phyloP scores from a whole-genome alignment of 2,113 vertebrate species.

The Mirounga angustirostris region DNA sequence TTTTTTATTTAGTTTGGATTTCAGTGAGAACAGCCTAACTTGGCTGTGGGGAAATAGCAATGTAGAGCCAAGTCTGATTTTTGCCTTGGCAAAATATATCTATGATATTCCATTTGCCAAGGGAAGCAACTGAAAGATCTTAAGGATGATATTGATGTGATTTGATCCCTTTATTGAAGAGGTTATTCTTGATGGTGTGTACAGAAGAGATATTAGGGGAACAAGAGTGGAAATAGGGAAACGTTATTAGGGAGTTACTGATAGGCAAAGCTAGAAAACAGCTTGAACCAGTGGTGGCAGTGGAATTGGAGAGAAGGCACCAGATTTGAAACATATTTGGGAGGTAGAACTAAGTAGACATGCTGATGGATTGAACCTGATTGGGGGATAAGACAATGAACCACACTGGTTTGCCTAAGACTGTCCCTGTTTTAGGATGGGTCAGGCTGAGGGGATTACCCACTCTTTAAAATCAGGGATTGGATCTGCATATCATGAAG shows the following conservation, averaged over 20 bases:
- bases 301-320: neutral
- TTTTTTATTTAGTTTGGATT: conserved; percentile 55
- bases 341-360: neutral
- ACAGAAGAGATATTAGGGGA: neutral
- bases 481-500: neutral
- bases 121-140: conserved; percentile 41
- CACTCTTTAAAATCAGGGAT: neutral
- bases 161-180: conserved; percentile 30
- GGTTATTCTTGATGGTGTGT: neutral
- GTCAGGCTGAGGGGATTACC: neutral
- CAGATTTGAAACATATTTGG: neutral
- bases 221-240: neutral
- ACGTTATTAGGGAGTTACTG: neutral
- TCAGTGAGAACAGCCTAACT: neutral
- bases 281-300: neutral
- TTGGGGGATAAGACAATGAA: neutral
- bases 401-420: neutral
- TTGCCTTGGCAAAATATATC: conserved; percentile 59
- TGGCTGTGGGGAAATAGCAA: conserved; percentile 13
- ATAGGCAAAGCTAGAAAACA: neutral
- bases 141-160: conserved; percentile 22
- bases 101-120: conserved; percentile 46
- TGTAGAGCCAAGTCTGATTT: conserved; percentile 2
- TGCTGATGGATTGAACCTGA: neutral
- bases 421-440: neutral